Percentiles rank a stretch among this genome's conserved stretches.
These are phyloP conservation scores for Acipenser ruthenus DNA, from an alignment of 2,797 vertebrate species.

Conservation along the genomic window DNA sequence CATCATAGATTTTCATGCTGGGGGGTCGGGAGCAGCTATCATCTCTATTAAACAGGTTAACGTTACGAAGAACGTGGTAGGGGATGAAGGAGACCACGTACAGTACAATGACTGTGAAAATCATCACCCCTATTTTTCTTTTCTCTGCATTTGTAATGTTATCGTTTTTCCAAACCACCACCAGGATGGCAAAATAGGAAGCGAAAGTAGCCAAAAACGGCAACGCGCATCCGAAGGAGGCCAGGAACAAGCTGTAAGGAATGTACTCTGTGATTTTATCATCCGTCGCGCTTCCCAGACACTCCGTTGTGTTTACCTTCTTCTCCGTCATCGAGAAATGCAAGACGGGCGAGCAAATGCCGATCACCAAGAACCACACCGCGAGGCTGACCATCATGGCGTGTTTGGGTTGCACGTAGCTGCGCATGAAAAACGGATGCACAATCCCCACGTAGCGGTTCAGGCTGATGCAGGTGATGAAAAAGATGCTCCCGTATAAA, in stretches of 20 bases:
- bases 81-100: constrained; percentile 68
- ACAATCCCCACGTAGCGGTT: too few species aligned
- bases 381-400: constrained; percentile 22
- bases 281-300: constrained; percentile 15
- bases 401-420: too few species aligned
- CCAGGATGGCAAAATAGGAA: too few species aligned
- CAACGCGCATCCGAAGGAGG: too few species aligned
- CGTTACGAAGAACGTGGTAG: constrained; percentile 52
- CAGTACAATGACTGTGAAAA: constrained; percentile 48
- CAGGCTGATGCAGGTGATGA: too few species aligned
- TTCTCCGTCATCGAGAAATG: constrained; percentile 28
- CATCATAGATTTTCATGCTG: too few species aligned
- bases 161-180: too few species aligned
- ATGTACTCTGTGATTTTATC: too few species aligned
- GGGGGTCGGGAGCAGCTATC: not conserved
- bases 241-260: too few species aligned
- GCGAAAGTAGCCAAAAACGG: too few species aligned
- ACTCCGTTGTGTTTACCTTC: not conserved
- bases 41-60: constrained; percentile 26
- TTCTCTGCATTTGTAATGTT: constrained; percentile 42
- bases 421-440: too few species aligned
- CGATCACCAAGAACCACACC: constrained; percentile 50
- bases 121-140: constrained; percentile 53
- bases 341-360: constrained; percentile 53
- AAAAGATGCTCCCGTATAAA: too few species aligned